phyloP scores from a whole-genome alignment of 2,888 invertebrate species.

The Eilema griseolum region DNA sequence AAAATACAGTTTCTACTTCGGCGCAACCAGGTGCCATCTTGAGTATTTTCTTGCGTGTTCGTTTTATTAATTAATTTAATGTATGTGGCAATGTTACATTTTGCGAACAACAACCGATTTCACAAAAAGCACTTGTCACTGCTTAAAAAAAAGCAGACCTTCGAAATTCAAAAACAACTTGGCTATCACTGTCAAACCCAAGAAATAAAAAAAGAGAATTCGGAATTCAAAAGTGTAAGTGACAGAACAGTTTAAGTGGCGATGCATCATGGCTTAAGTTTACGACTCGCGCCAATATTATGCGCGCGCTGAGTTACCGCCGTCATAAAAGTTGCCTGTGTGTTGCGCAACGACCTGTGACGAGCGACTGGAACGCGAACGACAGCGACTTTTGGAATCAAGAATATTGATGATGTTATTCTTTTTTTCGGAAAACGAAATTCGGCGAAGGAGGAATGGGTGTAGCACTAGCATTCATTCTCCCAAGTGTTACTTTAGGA shows the following conservation, averaged over 20 bases:
- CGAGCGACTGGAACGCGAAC: constrained; percentile 34
- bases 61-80: no score
- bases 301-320: constrained; percentile 43
- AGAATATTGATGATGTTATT: background rate
- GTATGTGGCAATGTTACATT: no score
- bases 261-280: constrained; percentile 42
- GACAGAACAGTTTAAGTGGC: constrained; percentile 33
- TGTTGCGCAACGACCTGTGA: constrained; percentile 40
- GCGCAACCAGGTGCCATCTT: no score
- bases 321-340: constrained; percentile 42
- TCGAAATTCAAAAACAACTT: no score
- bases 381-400: no score
- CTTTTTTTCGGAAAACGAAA: no score
- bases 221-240: constrained; percentile 42
- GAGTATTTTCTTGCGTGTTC: no score
- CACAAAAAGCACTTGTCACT: background rate
- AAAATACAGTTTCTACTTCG: no score
- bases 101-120: no score
- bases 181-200: background rate
- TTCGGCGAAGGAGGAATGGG: background rate
- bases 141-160: background rate
- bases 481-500: background rate
- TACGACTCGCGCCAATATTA: constrained; percentile 51
- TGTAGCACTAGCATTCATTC: background rate
- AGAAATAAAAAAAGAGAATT: background rate